Evolutionary conservation across 2,113 vertebrate species (phyloP), one percentile per base, ranked within the genome.

Genomic region (Myanophis thanlyinensis): DNA sequence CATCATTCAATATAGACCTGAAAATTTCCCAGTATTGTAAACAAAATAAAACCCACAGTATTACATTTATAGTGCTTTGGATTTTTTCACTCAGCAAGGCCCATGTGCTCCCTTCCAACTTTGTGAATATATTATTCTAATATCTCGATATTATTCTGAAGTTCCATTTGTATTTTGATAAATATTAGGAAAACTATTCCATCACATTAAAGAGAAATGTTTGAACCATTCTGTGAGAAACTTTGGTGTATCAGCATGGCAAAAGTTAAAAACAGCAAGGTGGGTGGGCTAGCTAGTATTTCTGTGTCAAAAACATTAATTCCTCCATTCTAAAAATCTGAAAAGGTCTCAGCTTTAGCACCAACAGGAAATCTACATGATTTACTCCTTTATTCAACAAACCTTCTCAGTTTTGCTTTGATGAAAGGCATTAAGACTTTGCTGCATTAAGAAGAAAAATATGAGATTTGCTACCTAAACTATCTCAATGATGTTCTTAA

Each of bases 201-300:
- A 53, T 88, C 87, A 87, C 15, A 2, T n/a, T 86, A 48, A 86
- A 49, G 85, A 27, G 23, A 86, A 86, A 49, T 48, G 85, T 86
- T 47, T 48, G 46, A 86, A 47, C 47, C 11, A 67, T 91, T 91
- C 9, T 30, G 3, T 30, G 35, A 27, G 18, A 91, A 18, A 85
- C 0, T 0, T 49, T 91, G 44, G 73, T 85, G 5, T 22, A 18
- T 5, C 88, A 86, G 2, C 94, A 3, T 40, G 93, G 23, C 27
- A 59, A 40, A 52, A 53, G 40, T 47, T 96, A 9, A 80, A 92
- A 73, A 89, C 93, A 93, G 92, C 93, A 93, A 23, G 90, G 15
- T 44, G 59, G 73, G 73, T 93, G 91, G 92, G 88, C 35, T 30
- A 48, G 92, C 92, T 95, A 93, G 93, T 91, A 89, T 93, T 95